These are phyloP conservation scores for Oscheius sp. DNA, from an alignment of 2,888 invertebrate genomes.

Conservation along the genomic window DNA sequence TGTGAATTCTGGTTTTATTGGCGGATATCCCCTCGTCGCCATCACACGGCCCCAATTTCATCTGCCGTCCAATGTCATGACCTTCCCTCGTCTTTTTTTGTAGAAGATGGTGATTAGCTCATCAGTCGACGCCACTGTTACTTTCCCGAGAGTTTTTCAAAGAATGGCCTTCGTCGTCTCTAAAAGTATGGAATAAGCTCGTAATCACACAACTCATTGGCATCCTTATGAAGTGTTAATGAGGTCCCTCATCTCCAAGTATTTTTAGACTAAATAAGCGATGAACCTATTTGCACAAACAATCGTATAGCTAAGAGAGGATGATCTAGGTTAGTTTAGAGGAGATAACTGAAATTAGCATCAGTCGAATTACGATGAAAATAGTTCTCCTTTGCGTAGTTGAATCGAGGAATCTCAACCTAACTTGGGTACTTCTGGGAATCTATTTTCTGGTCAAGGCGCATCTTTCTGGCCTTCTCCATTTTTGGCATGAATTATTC, in stretches of 20 bases:
- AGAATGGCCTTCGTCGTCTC: too few relatives aligned
- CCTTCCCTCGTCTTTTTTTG: conserved; percentile 11
- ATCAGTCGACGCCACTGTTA: background rate
- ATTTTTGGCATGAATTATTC: background rate
- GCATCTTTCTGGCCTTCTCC: too few relatives aligned
- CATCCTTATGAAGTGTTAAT: conserved; percentile 15
- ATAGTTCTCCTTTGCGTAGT: too few relatives aligned
- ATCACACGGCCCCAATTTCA: conserved; percentile 30
- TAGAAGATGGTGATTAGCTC: conserved; percentile 6
- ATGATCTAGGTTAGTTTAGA: too few relatives aligned
- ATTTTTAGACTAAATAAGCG: background rate
- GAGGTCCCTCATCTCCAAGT: conserved; percentile 5
- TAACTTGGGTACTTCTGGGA: too few relatives aligned
- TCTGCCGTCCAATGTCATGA: conserved; percentile 6
- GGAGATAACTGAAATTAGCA: too few relatives aligned
- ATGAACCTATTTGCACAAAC: background rate
- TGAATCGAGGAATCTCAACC: too few relatives aligned
- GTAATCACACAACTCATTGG: background rate
- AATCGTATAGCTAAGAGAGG: background rate
- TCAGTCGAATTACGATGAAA: too few relatives aligned
- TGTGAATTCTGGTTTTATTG: conserved; percentile 15
- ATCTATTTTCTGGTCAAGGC: too few relatives aligned
- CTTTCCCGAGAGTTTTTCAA: background rate
- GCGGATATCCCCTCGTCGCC: background rate
- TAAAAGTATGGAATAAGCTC: too few relatives aligned